These are phyloP conservation scores for Heliocidaris tuberculata DNA, from an alignment of 35 echinoderm and acorn worm genomes.

Conservation along the genomic window DNA sequence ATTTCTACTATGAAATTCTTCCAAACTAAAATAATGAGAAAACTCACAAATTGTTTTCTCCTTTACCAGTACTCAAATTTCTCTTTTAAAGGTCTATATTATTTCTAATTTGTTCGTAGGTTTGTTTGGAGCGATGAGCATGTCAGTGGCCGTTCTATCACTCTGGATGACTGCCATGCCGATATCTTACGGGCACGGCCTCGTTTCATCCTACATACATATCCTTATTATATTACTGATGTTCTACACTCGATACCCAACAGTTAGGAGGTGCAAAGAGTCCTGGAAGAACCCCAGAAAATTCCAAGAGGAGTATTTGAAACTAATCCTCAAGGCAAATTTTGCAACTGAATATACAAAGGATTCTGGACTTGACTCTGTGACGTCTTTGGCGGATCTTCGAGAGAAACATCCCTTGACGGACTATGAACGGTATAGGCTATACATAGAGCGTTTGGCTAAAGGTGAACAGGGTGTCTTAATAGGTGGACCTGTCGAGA, in stretches of 20 bases:
- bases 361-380: constrained; percentile 31
- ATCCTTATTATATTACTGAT: not conserved
- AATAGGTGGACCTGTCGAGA: constrained; percentile 19
- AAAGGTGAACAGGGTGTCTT: constrained; percentile 70
- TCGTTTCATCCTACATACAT: not conserved
- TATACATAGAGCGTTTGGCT: constrained; percentile 59
- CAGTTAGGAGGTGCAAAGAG: not conserved
- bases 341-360: constrained; percentile 60
- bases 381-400: constrained; percentile 56
- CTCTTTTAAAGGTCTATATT: too few relatives aligned
- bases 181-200: not conserved
- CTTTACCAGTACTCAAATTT: too few relatives aligned
- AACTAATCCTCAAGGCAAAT: constrained; percentile 45
- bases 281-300: constrained; percentile 41
- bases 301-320: constrained; percentile 56
- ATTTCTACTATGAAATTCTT: too few relatives aligned
- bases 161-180: not conserved
- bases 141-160: not conserved
- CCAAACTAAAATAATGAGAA: too few relatives aligned
- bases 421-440: constrained; percentile 57
- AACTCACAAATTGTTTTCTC: too few relatives aligned
- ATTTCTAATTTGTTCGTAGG: too few relatives aligned
- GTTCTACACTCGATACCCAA: not conserved
- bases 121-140: too few relatives aligned
- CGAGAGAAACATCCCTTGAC: constrained; percentile 55